Evolutionary conservation across 1,140 invertebrate genomes (phyloP), one percentile per base, ranked within the genome.

Genomic region (Arctopsyche grandis): DNA sequence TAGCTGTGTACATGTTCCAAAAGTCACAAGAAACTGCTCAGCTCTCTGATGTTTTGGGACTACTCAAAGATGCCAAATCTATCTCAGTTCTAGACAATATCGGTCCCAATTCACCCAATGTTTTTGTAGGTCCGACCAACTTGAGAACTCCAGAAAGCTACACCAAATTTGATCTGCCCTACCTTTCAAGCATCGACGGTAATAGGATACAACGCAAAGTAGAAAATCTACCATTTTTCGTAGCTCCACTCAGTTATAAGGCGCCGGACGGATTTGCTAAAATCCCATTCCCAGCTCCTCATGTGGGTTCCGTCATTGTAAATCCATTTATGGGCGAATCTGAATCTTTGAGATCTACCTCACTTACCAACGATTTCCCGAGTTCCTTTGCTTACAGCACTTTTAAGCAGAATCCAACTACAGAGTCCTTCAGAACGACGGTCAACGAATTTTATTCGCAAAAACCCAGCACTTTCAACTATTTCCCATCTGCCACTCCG

Each of bases 241-340:
- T 96, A 0, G 94, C 94, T 1, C 94, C 94, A 0, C 84, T 95
- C 9, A 95, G 93, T 83, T 96, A 95, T 81, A 92, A 93, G 81
- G 93, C 94, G 22, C 94, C 94, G 0, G 87, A 90, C 14, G 94
- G 94, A 12, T 95, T 94, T 84, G 93, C 93, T 0, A 95, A 95
- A 85, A 95, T 95, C 75, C 92, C 94, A 0, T 92, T 96, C 83
- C 94, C 94, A 0, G 92, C 94, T 0, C 94, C 94, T 0, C 94
- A 96, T 85, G 94, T 96, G 3, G 94, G 94, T 1, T 95, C 94
- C 0, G 93, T 96, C 12, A 93, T 96, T 0, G 89, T 96, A 0
- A 93, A 92, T 81, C 87, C 85, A 63, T 80, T 76, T 24, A 82
- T 82, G 81, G 22, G 10, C 10, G 81, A 82, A 63, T 29, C 26